Evolutionary conservation across 2,888 invertebrate species (phyloP).

Genomic region (Macaria notata): DNA sequence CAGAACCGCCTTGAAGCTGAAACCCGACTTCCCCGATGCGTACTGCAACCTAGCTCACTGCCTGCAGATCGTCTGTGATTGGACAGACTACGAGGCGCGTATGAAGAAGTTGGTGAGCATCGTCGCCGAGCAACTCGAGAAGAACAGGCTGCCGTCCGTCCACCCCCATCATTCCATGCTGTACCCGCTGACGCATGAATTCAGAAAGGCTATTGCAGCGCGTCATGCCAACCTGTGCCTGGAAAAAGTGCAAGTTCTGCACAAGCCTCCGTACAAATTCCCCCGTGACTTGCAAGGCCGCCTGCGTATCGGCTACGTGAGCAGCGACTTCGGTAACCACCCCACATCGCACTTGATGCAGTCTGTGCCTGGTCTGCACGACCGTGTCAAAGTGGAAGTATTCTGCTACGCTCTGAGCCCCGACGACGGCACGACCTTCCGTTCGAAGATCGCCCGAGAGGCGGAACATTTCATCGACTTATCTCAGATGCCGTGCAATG

Average conservation of each 20-base stretch:
- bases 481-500: slow-evolving; percentile 96
- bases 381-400: slow-evolving; percentile 92
- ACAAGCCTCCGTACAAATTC: slow-evolving; percentile 94
- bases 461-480: slow-evolving; percentile 98
- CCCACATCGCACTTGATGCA: slow-evolving; percentile 99
- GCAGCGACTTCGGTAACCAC: slow-evolving; percentile 99
- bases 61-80: slow-evolving; percentile 99
- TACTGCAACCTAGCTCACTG: slow-evolving; percentile 99
- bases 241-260: slow-evolving; percentile 98
- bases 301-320: slow-evolving; percentile 97
- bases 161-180: slow-evolving; percentile 99
- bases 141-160: slow-evolving; percentile 98
- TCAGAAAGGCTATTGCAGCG: slow-evolving; percentile 97
- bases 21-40: slow-evolving; percentile 99
- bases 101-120: slow-evolving; percentile 98
- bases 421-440: slow-evolving; percentile 98
- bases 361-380: slow-evolving; percentile 97
- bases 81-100: slow-evolving; percentile 98
- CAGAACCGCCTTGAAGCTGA: slow-evolving; percentile 97
- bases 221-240: slow-evolving; percentile 98
- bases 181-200: slow-evolving; percentile 97
- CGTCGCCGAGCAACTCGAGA: slow-evolving; percentile 98
- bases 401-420: slow-evolving; percentile 96
- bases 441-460: slow-evolving; percentile 96
- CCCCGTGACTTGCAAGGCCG: slow-evolving; percentile 86